Percentiles rank a stretch among this genome's conserved stretches.
phyloP scores from a whole-genome alignment of 2,888 invertebrate genomes.

The Nomada fucata region DNA sequence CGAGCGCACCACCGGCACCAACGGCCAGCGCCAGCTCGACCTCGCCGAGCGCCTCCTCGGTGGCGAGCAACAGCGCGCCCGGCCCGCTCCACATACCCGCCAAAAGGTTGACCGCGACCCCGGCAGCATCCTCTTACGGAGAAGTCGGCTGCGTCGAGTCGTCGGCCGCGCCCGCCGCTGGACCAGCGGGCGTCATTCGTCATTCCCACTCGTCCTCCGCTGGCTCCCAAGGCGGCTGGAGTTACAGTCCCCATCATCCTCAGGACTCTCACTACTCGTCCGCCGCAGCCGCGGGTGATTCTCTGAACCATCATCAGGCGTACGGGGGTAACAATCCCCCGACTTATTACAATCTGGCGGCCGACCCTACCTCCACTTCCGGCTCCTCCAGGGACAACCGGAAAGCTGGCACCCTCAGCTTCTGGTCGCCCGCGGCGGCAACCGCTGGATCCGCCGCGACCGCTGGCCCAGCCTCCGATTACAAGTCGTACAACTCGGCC shows the following conservation, averaged over 20 bases:
- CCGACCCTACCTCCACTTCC: conserved; percentile 86
- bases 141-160: conserved; percentile 83
- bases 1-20: conserved; percentile 81
- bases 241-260: conserved; percentile 88
- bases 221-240: conserved; percentile 87
- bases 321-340: conserved; percentile 87
- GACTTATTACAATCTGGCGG: conserved; percentile 91
- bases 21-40: conserved; percentile 89
- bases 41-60: conserved; percentile 86
- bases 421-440: conserved; percentile 88
- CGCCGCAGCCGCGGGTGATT: conserved; percentile 86
- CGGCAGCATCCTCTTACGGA: conserved; percentile 80
- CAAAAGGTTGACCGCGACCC: conserved; percentile 88
- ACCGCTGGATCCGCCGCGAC: conserved; percentile 83
- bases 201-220: conserved; percentile 86
- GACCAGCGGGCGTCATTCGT: conserved; percentile 90
- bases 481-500: conserved; percentile 85
- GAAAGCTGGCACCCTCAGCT: conserved; percentile 86
- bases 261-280: conserved; percentile 82
- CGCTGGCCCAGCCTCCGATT: conserved; percentile 85
- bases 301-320: conserved; percentile 87
- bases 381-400: conserved; percentile 86
- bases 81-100: conserved; percentile 95
- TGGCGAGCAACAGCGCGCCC: conserved; percentile 88
- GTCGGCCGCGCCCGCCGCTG: conserved; percentile 85